Percentiles rank a stretch among this genome's conserved stretches.
These are phyloP conservation scores for Nyctibius grandis DNA, from an alignment of 2,797 vertebrate genomes.

Conservation along the genomic window DNA sequence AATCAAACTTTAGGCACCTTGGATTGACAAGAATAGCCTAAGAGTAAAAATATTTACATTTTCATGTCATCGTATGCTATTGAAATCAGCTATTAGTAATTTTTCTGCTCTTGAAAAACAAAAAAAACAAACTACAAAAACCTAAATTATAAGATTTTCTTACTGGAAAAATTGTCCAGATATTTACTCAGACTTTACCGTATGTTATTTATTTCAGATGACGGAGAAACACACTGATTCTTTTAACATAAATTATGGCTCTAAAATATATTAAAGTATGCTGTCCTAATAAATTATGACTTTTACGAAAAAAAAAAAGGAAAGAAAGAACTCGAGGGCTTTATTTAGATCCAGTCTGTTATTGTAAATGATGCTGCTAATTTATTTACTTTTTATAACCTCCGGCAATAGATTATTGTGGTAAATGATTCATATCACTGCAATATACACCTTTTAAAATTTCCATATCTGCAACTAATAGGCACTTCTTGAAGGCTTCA, in stretches of 20 bases:
- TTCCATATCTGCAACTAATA: constrained; percentile 68
- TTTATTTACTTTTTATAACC: constrained; percentile 66
- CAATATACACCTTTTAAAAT: constrained; percentile 60
- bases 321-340: background rate
- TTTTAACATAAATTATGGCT: background rate
- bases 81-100: background rate
- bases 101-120: background rate
- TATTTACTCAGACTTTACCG: background rate
- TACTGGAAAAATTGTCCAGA: background rate
- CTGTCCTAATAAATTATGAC: background rate
- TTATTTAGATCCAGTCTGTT: constrained; percentile 54
- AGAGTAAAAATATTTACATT: background rate
- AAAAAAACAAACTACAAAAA: background rate
- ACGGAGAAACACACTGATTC: background rate
- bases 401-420: constrained; percentile 69
- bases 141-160: background rate
- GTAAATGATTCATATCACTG: constrained; percentile 72
- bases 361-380: constrained; percentile 51
- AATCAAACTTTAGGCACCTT: background rate
- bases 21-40: background rate
- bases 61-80: background rate
- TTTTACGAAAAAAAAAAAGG: background rate
- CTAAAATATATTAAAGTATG: background rate
- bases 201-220: background rate
- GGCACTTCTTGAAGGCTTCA: constrained; percentile 58